phyloP scores from a whole-genome alignment of 2,888 invertebrate genomes.

The Octodonta nipae region DNA sequence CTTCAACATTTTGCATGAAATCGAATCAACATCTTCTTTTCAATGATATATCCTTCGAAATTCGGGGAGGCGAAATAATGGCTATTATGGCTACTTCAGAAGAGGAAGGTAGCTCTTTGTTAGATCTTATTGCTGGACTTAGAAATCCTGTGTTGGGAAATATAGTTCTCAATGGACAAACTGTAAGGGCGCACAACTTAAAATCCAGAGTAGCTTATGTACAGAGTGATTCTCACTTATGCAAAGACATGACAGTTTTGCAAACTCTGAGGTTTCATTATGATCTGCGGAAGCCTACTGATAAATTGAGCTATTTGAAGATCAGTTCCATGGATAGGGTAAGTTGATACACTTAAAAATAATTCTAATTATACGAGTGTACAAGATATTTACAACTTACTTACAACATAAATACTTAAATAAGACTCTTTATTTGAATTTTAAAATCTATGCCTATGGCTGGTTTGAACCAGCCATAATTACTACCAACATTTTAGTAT shows the following conservation, averaged over 20 bases:
- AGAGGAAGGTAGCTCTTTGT: conserved; percentile 70
- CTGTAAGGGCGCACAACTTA: conserved; percentile 56
- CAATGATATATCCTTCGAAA: conserved; percentile 71
- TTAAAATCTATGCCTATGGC: too few relatives aligned
- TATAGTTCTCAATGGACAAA: conserved; percentile 76
- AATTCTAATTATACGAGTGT: too few relatives aligned
- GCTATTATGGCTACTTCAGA: conserved; percentile 84
- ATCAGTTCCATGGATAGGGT: conserved; percentile 64
- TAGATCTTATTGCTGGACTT: conserved; percentile 72
- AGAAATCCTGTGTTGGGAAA: conserved; percentile 52
- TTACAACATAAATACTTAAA: too few relatives aligned
- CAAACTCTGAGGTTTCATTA: conserved; percentile 79
- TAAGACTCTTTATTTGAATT: too few relatives aligned
- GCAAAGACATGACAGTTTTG: conserved; percentile 76
- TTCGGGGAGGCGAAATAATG: conserved; percentile 78
- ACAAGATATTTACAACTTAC: too few relatives aligned
- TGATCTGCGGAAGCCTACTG: conserved; percentile 52
- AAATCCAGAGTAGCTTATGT: conserved; percentile 63
- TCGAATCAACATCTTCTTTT: conserved; percentile 30
- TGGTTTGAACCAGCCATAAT: too few relatives aligned
- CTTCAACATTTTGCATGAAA: conserved; percentile 16
- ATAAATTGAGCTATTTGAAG: conserved; percentile 48
- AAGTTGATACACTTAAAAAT: too few relatives aligned
- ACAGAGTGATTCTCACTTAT: conserved; percentile 60
- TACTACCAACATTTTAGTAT: too few relatives aligned